A percentile compares a stretch with the other conserved stretches of the same genome.
Evolutionary conservation across 2,797 vertebrate genomes (phyloP).

Genomic region (Philypnodon macrostomus): DNA sequence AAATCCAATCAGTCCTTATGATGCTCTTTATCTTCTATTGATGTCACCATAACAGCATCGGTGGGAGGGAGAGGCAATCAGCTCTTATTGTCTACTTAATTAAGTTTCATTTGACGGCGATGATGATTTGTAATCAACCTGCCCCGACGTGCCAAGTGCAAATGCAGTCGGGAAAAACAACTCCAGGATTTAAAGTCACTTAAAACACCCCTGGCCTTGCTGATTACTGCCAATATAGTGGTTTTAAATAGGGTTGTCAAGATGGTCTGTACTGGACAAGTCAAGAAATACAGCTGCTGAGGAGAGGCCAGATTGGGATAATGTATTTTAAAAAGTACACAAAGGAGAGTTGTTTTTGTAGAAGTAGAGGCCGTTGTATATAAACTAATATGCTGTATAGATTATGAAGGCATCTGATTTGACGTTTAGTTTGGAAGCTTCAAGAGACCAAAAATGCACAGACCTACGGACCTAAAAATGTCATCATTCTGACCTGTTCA

Average conservation of each 20-base stretch:
- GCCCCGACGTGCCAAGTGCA: constrained; percentile 17
- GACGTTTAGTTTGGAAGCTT: too few relatives aligned
- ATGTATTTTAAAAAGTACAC: too few relatives aligned
- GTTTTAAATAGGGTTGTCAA: neutral
- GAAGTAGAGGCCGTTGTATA: too few relatives aligned
- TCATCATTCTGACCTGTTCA: too few relatives aligned
- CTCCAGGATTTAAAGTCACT: neutral
- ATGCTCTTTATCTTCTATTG: constrained; percentile 38
- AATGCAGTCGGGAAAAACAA: constrained; percentile 12
- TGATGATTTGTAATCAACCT: constrained; percentile 60
- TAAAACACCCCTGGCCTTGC: neutral
- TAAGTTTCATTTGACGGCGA: constrained; percentile 54
- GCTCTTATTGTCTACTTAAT: constrained; percentile 62
- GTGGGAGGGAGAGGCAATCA: constrained; percentile 60
- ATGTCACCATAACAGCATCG: constrained; percentile 45
- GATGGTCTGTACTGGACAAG: neutral
- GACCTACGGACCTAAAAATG: too few relatives aligned
- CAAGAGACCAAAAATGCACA: too few relatives aligned
- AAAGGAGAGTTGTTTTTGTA: too few relatives aligned
- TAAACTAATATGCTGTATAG: too few relatives aligned
- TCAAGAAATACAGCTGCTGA: neutral
- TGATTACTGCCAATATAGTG: neutral
- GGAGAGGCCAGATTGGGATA: too few relatives aligned
- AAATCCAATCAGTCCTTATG: constrained; percentile 30
- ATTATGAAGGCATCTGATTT: too few relatives aligned